These are phyloP conservation scores for Trichonephila clavipes DNA, from an alignment of 1,140 invertebrate genomes.

Conservation along the genomic window DNA sequence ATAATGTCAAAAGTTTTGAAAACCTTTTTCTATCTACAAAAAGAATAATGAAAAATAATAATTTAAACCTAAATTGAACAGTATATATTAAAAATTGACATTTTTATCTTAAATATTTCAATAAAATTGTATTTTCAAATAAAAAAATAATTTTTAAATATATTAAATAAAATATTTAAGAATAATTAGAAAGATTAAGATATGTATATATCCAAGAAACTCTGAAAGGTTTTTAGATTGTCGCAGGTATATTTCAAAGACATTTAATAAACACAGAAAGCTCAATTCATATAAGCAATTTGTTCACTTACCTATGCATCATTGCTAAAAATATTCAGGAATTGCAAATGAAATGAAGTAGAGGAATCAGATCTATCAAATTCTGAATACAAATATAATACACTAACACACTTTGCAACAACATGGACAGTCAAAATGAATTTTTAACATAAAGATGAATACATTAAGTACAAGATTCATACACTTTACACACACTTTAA, in stretches of 20 bases:
- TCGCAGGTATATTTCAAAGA: too few relatives aligned
- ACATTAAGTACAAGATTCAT: constrained; percentile 2
- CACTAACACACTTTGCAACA: not conserved
- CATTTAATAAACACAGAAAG: too few relatives aligned
- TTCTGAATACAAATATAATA: not conserved
- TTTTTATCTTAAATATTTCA: too few relatives aligned
- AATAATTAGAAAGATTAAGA: too few relatives aligned
- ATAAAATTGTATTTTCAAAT: too few relatives aligned
- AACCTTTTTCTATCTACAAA: not conserved
- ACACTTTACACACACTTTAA: not conserved
- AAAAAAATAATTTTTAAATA: too few relatives aligned
- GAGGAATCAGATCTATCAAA: not conserved
- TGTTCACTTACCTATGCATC: too few relatives aligned
- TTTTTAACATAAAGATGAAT: not conserved
- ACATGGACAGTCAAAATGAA: not conserved
- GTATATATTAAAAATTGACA: too few relatives aligned
- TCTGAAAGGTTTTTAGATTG: too few relatives aligned
- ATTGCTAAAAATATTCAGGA: not conserved
- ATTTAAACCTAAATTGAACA: not conserved
- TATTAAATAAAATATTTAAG: too few relatives aligned
- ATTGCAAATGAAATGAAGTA: not conserved
- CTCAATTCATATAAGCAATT: too few relatives aligned
- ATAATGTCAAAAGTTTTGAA: not conserved
- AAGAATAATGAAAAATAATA: not conserved
- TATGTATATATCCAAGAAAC: too few relatives aligned